phyloP scores from a whole-genome alignment of 2,888 invertebrate genomes.

The Eledona agricola region DNA sequence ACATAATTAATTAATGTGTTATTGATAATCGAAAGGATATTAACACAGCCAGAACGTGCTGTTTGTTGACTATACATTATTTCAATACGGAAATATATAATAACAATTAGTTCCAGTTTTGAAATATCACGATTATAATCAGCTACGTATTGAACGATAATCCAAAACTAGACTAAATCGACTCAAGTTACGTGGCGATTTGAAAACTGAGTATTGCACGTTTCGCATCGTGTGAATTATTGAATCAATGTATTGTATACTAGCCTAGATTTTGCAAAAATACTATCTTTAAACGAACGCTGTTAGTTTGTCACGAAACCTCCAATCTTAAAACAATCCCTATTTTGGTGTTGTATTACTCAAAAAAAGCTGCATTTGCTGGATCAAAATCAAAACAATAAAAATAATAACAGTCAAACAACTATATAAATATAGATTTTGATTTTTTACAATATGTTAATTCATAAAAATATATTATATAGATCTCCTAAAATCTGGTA shows the following conservation, averaged over 20 bases:
- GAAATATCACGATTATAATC: constrained; percentile 10
- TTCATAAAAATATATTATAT: constrained; percentile 47
- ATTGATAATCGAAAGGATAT: constrained; percentile 45
- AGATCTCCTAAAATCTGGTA: constrained; percentile 42
- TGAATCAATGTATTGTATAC: constrained; percentile 3
- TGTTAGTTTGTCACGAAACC: constrained; percentile 4
- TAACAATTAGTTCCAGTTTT: constrained; percentile 8
- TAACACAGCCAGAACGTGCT: constrained; percentile 60
- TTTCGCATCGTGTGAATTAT: constrained; percentile 5
- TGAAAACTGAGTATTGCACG: constrained; percentile 5
- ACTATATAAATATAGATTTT: constrained; percentile 33
- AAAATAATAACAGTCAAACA: constrained; percentile 13
- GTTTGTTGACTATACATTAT: constrained; percentile 56
- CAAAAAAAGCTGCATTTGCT: not conserved
- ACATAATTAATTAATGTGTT: constrained; percentile 47
- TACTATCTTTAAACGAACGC: constrained; percentile 4
- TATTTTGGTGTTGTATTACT: constrained; percentile 1
- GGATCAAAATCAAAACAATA: too few species aligned
- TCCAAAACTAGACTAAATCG: constrained; percentile 16
- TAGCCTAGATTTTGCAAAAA: constrained; percentile 10
- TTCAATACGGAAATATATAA: constrained; percentile 50
- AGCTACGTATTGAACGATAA: constrained; percentile 3
- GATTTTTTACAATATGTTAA: constrained; percentile 26
- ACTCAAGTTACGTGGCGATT: constrained; percentile 1
- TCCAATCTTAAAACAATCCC: constrained; percentile 5